Evolutionary conservation across 2,888 invertebrate species (phyloP), one percentile per base, ranked within the genome.

Genomic region (Caradrina clavipalpis): DNA sequence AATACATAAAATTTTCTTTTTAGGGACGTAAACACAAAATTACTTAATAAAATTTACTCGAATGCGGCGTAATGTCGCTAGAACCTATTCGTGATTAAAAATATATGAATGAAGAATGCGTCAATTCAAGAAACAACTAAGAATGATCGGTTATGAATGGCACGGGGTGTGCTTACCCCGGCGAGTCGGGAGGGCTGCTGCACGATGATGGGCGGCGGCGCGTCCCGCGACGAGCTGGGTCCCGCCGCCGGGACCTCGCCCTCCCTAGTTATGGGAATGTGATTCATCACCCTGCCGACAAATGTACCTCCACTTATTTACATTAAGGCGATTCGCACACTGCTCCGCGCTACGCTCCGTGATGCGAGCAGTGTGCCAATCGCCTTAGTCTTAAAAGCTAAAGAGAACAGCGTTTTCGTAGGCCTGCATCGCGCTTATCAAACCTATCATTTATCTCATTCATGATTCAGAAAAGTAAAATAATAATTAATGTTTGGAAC

Each of bases 211-310:
- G 69, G 61, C 62, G 26, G 56, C 65, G 54, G 47, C 53, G 49
- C 65, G 42, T 71, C 73, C 55, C 79, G 85, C 75, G 88, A 70
- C 51, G 82, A 76, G 67, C 84, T 85, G 59, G 87, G 85, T 26
- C 82, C 86, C 59, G 81, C 85, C 21, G 79, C 62, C 63, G 71
- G 79, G 51, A 35, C 58, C 17, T 69, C 83, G 45, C 64, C 74
- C 39, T 62, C 76, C 21, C 79, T 79, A 66, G 64, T 68, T 21
- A 77, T 57, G 21, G 70, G 66, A 45, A 73, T 50, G 54, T 70
- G 66, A 47, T 72, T 50, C 59, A 82, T 69, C 69, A 73, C 59
- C 69, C 85, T 86, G 83, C 56, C 76, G 71, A 78, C 61, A 75
- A 79, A 76, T 31, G 61, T 59, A 69, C 51, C 58, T 68, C 69